Conservation (phyloP, 2,797 vertebrate species). For the Danionella dracula region DNA sequence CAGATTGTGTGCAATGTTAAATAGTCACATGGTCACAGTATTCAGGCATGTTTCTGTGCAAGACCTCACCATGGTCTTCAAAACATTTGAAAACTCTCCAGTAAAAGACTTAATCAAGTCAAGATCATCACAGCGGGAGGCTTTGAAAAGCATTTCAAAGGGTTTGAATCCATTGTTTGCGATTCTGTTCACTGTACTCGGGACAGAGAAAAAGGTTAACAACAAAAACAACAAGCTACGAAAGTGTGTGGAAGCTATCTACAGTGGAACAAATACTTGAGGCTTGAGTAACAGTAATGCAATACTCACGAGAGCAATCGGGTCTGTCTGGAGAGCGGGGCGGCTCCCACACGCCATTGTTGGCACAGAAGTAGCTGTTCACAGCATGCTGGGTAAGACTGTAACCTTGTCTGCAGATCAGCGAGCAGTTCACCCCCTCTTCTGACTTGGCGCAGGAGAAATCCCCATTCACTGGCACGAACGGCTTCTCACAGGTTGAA, state of each 20-base stretch:
- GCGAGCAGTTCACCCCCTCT: conserved; percentile 81
- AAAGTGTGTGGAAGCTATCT: neutral
- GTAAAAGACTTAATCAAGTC: conserved; percentile 82
- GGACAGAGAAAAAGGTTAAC: neutral
- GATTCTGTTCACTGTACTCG: conserved; percentile 81
- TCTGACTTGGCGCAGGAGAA: conserved; percentile 79
- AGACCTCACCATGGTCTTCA: conserved; percentile 83
- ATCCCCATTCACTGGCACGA: conserved; percentile 82
- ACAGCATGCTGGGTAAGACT: conserved; percentile 84
- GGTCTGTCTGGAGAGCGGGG: conserved; percentile 79
- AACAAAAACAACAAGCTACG: neutral
- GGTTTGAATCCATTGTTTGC: conserved; percentile 95
- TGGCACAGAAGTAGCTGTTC: conserved; percentile 85
- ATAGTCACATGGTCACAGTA: no score
- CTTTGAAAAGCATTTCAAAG: conserved; percentile 96
- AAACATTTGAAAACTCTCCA: conserved; percentile 81
- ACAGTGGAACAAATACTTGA: conserved; percentile 7
- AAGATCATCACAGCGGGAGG: conserved; percentile 85
- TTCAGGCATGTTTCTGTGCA: neutral
- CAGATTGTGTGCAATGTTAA: neutral
- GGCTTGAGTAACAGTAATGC: neutral
- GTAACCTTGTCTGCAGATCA: conserved; percentile 84
- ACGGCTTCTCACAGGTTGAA: conserved; percentile 84
- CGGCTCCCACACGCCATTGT: conserved; percentile 86
- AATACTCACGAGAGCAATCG: conserved; percentile 86